Conservation (phyloP, 1,140 invertebrate species). For the Armadillidium nasatum region DNA sequence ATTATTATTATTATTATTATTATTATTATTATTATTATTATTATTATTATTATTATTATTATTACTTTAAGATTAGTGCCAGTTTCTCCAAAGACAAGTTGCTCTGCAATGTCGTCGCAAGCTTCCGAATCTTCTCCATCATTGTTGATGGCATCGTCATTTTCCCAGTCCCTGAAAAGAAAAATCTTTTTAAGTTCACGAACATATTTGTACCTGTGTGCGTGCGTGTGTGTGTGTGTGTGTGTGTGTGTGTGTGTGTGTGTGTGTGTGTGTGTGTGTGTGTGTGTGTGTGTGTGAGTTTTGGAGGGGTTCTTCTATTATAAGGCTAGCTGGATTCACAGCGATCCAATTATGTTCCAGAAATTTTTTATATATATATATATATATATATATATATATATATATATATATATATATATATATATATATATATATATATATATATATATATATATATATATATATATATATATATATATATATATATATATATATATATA, state of each 20-base stretch:
- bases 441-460: too few species aligned
- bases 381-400: too few species aligned
- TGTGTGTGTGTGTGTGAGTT: not conserved
- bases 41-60: not conserved
- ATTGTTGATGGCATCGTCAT: constrained; percentile 44
- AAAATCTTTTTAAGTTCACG: not conserved
- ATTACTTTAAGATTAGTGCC: constrained; percentile 48
- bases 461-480: too few species aligned
- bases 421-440: too few species aligned
- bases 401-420: too few species aligned
- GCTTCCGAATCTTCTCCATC: constrained; percentile 32
- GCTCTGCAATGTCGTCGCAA: constrained; percentile 50
- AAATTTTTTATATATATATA: too few species aligned
- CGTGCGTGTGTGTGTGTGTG: constrained; percentile 1
- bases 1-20: too few species aligned
- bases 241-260: constrained; percentile 1
- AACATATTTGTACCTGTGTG: not conserved
- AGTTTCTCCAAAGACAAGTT: constrained; percentile 46
- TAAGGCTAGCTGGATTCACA: not conserved
- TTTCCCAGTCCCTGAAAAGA: constrained; percentile 48
- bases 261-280: constrained; percentile 9
- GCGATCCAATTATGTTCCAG: not conserved
- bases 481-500: too few species aligned
- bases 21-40: not conserved
- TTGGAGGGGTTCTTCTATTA: too few species aligned